Conservation (phyloP, 2,797 vertebrate genomes). For the Neoniphon sammara region DNA sequence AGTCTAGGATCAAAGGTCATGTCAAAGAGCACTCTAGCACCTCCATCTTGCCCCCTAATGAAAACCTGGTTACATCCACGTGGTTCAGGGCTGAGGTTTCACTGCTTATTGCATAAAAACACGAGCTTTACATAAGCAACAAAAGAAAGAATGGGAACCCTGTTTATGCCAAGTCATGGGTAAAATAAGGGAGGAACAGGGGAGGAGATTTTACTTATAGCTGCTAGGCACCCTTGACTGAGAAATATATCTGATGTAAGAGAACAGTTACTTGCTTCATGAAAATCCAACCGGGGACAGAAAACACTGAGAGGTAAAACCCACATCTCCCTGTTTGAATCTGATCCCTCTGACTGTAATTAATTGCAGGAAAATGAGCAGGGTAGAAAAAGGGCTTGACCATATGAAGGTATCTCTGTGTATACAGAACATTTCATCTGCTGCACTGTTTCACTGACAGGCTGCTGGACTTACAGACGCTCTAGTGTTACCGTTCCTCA, state of each 20-base stretch:
- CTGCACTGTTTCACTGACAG: not conserved
- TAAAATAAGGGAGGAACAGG: constrained; percentile 16
- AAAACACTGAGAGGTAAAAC: not conserved
- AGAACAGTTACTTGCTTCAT: not conserved
- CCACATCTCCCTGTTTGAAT: too few relatives aligned
- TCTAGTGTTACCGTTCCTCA: constrained; percentile 3
- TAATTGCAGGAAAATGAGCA: not conserved
- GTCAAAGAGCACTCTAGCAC: constrained; percentile 41
- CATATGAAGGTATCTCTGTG: too few relatives aligned
- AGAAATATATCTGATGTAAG: not conserved
- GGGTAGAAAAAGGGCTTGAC: too few relatives aligned
- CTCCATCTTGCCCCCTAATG: constrained; percentile 47
- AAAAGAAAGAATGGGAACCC: constrained; percentile 31
- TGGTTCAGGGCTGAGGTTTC: constrained; percentile 32
- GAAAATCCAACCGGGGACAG: not conserved
- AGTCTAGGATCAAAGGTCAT: constrained; percentile 59
- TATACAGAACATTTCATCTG: not conserved
- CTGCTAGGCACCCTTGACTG: constrained; percentile 15
- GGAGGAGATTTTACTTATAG: constrained; percentile 8
- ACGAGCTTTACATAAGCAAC: constrained; percentile 22
- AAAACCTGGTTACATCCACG: constrained; percentile 46
- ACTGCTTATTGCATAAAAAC: constrained; percentile 44
- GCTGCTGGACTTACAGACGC: not conserved
- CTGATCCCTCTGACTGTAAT: not conserved
- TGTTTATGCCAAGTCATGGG: constrained; percentile 43